A percentile compares a stretch with the other conserved stretches of the same genome.
These are phyloP conservation scores for Papilio gigon DNA, from an alignment of 2,888 invertebrate genomes.

Conservation along the genomic window DNA sequence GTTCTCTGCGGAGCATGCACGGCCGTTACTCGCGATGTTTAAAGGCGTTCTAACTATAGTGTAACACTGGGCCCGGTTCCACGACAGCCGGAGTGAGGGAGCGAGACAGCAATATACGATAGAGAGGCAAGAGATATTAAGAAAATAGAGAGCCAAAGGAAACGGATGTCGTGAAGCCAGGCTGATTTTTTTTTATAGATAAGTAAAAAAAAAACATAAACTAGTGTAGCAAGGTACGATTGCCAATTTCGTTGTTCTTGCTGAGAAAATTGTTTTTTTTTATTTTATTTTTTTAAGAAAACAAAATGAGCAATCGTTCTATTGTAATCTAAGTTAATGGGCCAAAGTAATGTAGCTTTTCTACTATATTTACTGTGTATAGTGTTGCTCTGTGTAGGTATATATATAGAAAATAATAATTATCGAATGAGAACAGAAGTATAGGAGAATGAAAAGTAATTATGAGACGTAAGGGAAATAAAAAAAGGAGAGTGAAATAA, in stretches of 20 bases:
- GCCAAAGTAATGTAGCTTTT: constrained; percentile 76
- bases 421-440: constrained; percentile 71
- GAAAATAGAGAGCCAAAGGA: constrained; percentile 27
- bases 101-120: constrained; percentile 40
- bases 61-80: constrained; percentile 62
- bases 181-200: constrained; percentile 59
- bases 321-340: constrained; percentile 71
- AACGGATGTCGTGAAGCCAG: constrained; percentile 74
- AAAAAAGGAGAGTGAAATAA: constrained; percentile 51
- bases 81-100: constrained; percentile 61
- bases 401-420: constrained; percentile 65
- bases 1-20: constrained; percentile 70
- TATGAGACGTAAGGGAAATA: constrained; percentile 58
- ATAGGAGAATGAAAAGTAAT: constrained; percentile 68
- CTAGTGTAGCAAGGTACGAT: constrained; percentile 70
- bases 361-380: constrained; percentile 75
- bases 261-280: too few species aligned
- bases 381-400: constrained; percentile 83
- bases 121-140: constrained; percentile 30
- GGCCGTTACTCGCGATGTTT: constrained; percentile 60
- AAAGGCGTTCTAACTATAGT: constrained; percentile 54
- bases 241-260: constrained; percentile 57
- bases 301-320: constrained; percentile 74
- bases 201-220: constrained; percentile 65
- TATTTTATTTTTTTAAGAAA: too few species aligned